A percentile compares a stretch with the other conserved stretches of the same genome.
These are phyloP conservation scores for Forbesichthys papilliferus DNA, from an alignment of 2,113 vertebrate genomes.

Conservation along the genomic window DNA sequence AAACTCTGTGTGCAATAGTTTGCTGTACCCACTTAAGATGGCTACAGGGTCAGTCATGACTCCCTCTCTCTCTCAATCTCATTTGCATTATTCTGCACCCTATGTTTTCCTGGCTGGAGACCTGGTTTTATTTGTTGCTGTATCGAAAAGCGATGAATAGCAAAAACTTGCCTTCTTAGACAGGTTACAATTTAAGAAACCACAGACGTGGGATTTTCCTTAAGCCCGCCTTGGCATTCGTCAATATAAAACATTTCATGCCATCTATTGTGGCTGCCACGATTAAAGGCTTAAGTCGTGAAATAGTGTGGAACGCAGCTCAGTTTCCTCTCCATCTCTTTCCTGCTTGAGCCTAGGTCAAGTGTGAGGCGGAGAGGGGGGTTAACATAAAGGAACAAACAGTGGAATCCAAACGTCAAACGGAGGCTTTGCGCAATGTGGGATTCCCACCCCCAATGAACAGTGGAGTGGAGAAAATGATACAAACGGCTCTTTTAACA, in stretches of 20 bases:
- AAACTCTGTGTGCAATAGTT: background rate
- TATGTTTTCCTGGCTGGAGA: conserved; percentile 30
- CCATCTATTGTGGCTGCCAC: conserved; percentile 47
- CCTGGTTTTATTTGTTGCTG: background rate
- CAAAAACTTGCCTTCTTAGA: conserved; percentile 26
- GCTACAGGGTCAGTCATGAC: conserved; percentile 12
- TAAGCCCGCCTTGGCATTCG: conserved; percentile 51
- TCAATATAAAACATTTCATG: conserved; percentile 64
- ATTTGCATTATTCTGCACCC: conserved; percentile 56
- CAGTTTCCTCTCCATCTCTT: conserved; percentile 19
- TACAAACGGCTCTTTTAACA: conserved; percentile 36
- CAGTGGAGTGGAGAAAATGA: conserved; percentile 9
- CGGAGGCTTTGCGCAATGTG: conserved; percentile 44
- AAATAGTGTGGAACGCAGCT: conserved; percentile 43
- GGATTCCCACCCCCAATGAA: conserved; percentile 17
- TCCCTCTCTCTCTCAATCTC: conserved; percentile 12
- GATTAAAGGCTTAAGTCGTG: conserved; percentile 68
- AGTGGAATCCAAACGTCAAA: conserved; percentile 45
- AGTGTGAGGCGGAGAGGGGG: conserved; percentile 21
- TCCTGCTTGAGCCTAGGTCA: conserved; percentile 30
- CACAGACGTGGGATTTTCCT: background rate
- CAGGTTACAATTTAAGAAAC: conserved; percentile 37
- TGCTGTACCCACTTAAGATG: conserved; percentile 1
- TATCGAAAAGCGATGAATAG: conserved; percentile 7
- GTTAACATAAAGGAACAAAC: conserved; percentile 32